These are phyloP conservation scores for Campylorhamphus procurvoides DNA, from an alignment of 2,113 vertebrate genomes.

Conservation along the genomic window DNA sequence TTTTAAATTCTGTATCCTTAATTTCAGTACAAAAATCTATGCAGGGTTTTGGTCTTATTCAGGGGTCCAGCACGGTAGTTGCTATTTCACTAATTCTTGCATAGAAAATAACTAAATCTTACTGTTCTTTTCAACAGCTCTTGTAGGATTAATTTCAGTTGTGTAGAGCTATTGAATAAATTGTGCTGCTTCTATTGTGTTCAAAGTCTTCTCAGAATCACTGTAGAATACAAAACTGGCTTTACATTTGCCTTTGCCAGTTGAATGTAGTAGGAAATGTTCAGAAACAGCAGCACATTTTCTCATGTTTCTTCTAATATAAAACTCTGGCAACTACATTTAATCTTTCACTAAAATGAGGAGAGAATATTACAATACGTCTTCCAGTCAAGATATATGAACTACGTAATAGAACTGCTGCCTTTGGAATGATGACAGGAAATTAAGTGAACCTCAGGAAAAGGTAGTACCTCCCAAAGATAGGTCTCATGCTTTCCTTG, in stretches of 20 bases:
- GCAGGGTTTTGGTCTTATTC: not conserved
- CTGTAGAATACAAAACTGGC: not conserved
- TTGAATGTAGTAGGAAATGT: not conserved
- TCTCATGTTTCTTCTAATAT: not conserved
- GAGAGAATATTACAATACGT: not conserved
- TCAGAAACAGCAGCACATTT: not conserved
- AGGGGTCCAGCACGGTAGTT: not conserved
- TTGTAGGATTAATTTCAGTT: not conserved
- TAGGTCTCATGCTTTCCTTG: not conserved
- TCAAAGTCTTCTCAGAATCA: not conserved
- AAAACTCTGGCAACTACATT: not conserved
- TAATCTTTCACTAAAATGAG: not conserved
- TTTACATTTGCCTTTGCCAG: not conserved
- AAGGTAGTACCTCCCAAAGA: not conserved
- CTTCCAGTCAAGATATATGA: rapidly evolving
- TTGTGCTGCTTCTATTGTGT: not conserved
- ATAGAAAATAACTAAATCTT: not conserved
- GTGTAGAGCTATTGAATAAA: not conserved
- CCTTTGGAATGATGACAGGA: not conserved
- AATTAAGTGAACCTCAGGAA: not conserved
- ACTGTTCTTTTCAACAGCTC: not conserved
- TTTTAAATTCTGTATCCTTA: not conserved
- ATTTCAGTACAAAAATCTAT: not conserved
- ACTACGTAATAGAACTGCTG: not conserved
- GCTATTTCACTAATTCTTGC: not conserved